Conservation (phyloP, 2,113 vertebrate species). For the Bos taurus region DNA sequence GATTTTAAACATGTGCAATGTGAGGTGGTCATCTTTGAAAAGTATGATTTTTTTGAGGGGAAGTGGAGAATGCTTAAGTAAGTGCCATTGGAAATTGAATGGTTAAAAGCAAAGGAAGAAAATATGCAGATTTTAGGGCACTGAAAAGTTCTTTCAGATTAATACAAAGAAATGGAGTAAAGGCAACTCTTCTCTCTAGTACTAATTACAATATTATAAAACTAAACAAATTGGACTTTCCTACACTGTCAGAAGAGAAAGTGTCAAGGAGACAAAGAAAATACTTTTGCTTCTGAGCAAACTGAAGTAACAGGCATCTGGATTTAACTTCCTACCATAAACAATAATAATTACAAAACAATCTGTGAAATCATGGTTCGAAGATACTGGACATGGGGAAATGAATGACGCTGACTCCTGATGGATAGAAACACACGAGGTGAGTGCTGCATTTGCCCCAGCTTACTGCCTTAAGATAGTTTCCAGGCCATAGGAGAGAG, state of each 20-base stretch:
- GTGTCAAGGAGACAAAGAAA: neutral
- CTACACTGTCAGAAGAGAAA: neutral
- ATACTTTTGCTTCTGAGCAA: neutral
- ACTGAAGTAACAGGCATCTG: neutral
- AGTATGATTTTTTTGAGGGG: neutral
- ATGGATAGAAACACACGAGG: neutral
- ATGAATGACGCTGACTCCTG: neutral
- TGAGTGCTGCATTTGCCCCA: neutral
- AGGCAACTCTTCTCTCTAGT: neutral
- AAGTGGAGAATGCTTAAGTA: neutral
- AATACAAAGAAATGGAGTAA: neutral
- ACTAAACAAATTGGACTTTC: neutral
- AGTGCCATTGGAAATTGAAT: neutral
- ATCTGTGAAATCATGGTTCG: neutral
- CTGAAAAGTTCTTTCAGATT: neutral
- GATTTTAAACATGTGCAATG: neutral
- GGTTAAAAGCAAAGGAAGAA: neutral
- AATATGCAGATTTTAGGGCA: neutral
- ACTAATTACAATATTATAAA: neutral
- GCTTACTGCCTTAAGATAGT: neutral
- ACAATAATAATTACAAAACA: neutral
- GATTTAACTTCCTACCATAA: neutral
- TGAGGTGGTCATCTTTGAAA: neutral
- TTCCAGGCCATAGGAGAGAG: neutral
- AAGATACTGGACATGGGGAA: neutral